Evolutionary conservation across 2,888 invertebrate genomes (phyloP).

Genomic region (Oscheius onirici): DNA sequence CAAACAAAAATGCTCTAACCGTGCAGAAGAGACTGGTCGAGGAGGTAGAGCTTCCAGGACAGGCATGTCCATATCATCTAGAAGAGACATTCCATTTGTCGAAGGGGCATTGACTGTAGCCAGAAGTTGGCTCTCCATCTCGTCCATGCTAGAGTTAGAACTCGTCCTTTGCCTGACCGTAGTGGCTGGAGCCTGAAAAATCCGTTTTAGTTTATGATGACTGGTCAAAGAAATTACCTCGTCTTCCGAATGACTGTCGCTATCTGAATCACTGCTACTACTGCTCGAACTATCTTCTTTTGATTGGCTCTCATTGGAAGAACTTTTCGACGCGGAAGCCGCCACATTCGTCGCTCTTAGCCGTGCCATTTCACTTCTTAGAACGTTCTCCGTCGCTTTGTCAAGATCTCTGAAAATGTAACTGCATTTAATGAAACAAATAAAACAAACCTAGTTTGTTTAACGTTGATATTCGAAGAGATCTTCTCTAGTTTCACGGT

Average conservation of each 20-base stretch:
- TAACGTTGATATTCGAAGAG: conserved; percentile 61
- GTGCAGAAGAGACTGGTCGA: background rate
- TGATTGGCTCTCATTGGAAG: background rate
- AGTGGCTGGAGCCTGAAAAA: conserved; percentile 1
- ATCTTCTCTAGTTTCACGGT: conserved; percentile 63
- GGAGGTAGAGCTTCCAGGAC: background rate
- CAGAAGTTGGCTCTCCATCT: conserved; percentile 17
- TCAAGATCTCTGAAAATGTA: conserved; percentile 22
- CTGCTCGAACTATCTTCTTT: conserved; percentile 29
- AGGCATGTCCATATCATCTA: conserved; percentile 33
- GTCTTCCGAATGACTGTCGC: conserved; percentile 32
- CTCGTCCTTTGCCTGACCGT: background rate
- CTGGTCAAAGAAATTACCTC: conserved; percentile 27
- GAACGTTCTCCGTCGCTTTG: conserved; percentile 17
- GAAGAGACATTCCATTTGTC: background rate
- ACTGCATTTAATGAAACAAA: background rate
- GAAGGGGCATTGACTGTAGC: background rate
- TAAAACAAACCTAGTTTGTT: conserved; percentile 59
- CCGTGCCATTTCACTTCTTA: conserved; percentile 27
- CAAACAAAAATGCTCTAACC: background rate
- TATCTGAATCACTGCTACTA: conserved; percentile 27
- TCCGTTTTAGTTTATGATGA: too few relatives aligned
- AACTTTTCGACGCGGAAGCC: background rate
- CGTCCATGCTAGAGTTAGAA: conserved; percentile 20
- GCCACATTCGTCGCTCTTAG: conserved; percentile 5